These are phyloP conservation scores for Myotis pilosus DNA, from an alignment of 2,797 vertebrate genomes.

Conservation along the genomic window DNA sequence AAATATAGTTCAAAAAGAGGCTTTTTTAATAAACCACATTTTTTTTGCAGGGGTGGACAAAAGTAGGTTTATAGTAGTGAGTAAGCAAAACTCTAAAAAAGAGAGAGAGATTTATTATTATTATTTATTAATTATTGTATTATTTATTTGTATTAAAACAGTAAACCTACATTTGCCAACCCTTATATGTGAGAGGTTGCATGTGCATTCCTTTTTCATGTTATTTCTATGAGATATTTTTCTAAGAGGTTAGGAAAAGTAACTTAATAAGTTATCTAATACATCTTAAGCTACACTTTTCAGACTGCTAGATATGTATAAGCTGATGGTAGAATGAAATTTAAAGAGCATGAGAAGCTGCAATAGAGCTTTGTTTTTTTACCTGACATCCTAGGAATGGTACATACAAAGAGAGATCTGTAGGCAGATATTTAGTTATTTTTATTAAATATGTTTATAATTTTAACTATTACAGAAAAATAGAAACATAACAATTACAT, in stretches of 20 bases:
- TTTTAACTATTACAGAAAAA: background rate
- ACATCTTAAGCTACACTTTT: background rate
- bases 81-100: background rate
- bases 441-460: background rate
- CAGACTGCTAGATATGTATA: background rate
- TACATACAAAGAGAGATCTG: background rate
- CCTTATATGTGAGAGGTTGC: background rate
- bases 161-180: background rate
- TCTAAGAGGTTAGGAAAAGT: background rate
- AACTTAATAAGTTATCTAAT: background rate
- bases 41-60: background rate
- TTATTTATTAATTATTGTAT: background rate
- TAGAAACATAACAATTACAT: background rate
- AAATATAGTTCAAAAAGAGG: background rate
- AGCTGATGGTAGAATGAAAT: background rate
- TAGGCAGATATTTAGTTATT: background rate
- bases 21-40: background rate
- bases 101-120: no score
- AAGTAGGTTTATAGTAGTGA: background rate
- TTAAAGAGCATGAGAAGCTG: background rate
- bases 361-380: background rate
- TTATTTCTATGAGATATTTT: background rate
- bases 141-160: background rate
- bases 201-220: background rate
- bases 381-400: background rate